phyloP scores from a whole-genome alignment of 2,888 invertebrate species.

The Omphaloscelis lunosa region DNA sequence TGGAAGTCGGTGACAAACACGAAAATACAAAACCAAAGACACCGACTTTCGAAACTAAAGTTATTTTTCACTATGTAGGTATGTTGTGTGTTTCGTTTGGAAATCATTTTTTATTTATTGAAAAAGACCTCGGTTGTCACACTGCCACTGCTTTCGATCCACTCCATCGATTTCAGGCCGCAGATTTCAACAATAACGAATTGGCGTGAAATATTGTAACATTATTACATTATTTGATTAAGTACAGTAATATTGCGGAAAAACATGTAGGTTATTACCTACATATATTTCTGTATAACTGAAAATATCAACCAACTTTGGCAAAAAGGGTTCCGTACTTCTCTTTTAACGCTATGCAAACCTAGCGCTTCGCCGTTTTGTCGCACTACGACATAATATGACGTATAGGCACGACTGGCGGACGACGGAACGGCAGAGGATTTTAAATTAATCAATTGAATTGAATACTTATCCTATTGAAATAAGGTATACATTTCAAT shows the following conservation, averaged over 20 bases:
- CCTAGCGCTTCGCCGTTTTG: background rate
- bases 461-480: too few species aligned
- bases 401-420: too few species aligned
- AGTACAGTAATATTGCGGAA: background rate
- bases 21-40: too few species aligned
- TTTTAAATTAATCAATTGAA: too few species aligned
- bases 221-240: slow-evolving; percentile 8
- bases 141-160: background rate
- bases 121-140: background rate
- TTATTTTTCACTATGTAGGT: too few species aligned
- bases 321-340: background rate
- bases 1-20: too few species aligned
- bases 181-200: background rate
- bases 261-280: background rate
- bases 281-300: too few species aligned
- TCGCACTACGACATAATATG: too few species aligned
- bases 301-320: background rate
- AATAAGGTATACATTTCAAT: too few species aligned
- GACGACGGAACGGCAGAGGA: too few species aligned
- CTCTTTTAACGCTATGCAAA: background rate
- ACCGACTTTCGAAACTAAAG: too few species aligned
- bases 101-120: background rate
- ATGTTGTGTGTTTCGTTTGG: too few species aligned
- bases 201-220: background rate
- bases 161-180: background rate